Evolutionary conservation across 2,797 vertebrate species (phyloP), one percentile per base, ranked within the genome.

Genomic region (Mus caroli): DNA sequence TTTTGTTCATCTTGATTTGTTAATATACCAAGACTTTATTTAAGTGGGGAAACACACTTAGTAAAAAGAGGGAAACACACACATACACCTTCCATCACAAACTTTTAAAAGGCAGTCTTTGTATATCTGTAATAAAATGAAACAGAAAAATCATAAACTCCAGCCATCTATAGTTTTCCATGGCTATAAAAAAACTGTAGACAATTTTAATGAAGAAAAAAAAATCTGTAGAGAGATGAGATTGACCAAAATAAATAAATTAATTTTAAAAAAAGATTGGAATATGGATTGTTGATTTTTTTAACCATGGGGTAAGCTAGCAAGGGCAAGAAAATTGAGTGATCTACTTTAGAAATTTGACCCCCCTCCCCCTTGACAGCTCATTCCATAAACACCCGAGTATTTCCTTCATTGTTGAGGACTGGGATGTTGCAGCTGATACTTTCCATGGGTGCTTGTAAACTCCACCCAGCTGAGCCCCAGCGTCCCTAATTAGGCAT

Each of bases 381-480:
- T 95, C 19, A 46, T 94, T 93, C 94, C 89, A 92, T 79, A 67
- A 89, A 89, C 28, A 88, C 82, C 26, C 6, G n/a, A 82, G 40
- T 75, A 40, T 56, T 94, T 95, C 92, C 26, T 50, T 95, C 90
- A 37, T 75, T 92, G 80, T 85, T 69, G n/a, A 92, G 80, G 71
- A 93, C 91, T 91, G 76, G n/a, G 78, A 88, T 94, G 90, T 78
- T 92, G 73, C 94, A 73, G 64, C 78, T 93, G 92, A 82, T 90
- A 43, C 54, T 93, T 84, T 17, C 94, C 85, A 56, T 1, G 19
- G 54, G 86, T 83, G 28, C 64, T 95, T 97, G 78, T 94, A 96
- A 97, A 96, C 76, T 92, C 79, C 82, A 34, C 34, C 77, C 80
- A 94, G 90, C 93, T 92, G 69, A 96, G 56, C 92, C 94, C 86